Percentiles rank a stretch among this genome's conserved stretches.
Evolutionary conservation across 2,797 vertebrate genomes (phyloP).

Genomic region (Todus mexicanus): DNA sequence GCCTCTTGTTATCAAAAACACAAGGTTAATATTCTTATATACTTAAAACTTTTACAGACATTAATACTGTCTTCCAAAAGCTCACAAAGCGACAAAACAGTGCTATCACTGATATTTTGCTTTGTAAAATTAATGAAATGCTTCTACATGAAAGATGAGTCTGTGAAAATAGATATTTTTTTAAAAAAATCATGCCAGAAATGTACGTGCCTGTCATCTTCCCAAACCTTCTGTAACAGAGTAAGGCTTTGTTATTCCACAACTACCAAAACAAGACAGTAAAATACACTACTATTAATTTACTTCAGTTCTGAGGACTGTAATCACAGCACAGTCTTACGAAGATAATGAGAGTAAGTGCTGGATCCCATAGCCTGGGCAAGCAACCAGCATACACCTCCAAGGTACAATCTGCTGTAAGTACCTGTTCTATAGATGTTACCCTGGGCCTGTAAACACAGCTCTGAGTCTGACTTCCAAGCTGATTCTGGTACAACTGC

Average conservation of each 20-base stretch:
- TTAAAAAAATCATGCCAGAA: not conserved
- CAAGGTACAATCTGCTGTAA: not conserved
- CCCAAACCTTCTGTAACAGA: not conserved
- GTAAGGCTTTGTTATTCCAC: not conserved
- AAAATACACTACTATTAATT: not conserved
- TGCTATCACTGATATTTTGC: not conserved
- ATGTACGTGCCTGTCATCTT: not conserved
- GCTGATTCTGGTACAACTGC: not conserved
- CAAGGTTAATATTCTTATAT: not conserved
- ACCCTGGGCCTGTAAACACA: not conserved
- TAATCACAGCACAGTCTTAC: not conserved
- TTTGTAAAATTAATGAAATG: not conserved
- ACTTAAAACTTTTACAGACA: not conserved
- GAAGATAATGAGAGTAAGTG: not conserved
- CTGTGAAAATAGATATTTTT: no score
- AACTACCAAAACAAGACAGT: not conserved
- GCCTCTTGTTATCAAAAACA: not conserved
- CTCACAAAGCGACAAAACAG: not conserved
- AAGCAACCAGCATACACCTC: not conserved
- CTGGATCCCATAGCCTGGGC: not conserved
- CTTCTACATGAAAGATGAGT: no score
- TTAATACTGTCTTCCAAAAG: not conserved
- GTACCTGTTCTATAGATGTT: not conserved
- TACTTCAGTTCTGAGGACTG: not conserved
- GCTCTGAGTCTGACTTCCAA: not conserved